Evolutionary conservation across 2,888 invertebrate species (phyloP).

Genomic region (Thera britannica): DNA sequence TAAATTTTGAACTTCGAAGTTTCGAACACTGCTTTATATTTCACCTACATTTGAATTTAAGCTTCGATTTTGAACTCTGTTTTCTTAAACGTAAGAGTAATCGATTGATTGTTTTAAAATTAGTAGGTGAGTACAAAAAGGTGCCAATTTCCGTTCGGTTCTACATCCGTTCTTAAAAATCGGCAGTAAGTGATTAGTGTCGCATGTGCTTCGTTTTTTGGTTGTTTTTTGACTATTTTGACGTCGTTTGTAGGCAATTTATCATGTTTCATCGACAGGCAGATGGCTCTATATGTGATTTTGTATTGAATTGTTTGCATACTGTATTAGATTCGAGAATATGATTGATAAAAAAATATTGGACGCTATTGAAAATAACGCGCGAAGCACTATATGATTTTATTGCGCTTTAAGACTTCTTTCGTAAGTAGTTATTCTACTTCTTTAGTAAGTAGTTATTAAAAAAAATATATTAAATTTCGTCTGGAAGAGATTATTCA

Average conservation of each 20-base stretch:
- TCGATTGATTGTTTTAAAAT: slow-evolving; percentile 12
- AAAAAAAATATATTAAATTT: too few species aligned
- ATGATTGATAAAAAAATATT: slow-evolving; percentile 5
- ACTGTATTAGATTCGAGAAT: slow-evolving; percentile 39
- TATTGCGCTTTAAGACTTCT: too few species aligned
- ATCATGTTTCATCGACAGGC: slow-evolving; percentile 69
- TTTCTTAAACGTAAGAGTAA: slow-evolving; percentile 33
- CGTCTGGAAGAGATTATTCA: too few species aligned
- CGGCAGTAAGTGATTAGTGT: slow-evolving; percentile 77
- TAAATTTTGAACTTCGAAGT: slow-evolving; percentile 37
- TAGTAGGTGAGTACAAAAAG: slow-evolving; percentile 64
- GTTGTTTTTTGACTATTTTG: slow-evolving; percentile 68
- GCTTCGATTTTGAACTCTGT: slow-evolving; percentile 44
- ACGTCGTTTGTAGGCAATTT: slow-evolving; percentile 64
- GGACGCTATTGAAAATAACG: too few species aligned
- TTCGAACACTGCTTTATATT: slow-evolving; percentile 17
- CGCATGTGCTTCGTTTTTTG: slow-evolving; percentile 74
- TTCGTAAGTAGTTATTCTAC: too few species aligned
- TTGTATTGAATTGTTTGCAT: slow-evolving; percentile 50
- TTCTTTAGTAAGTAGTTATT: too few species aligned
- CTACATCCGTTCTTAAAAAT: slow-evolving; percentile 80
- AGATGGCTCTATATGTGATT: slow-evolving; percentile 61
- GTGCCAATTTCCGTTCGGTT: slow-evolving; percentile 81
- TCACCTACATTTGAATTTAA: slow-evolving; percentile 13
- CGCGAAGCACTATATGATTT: too few species aligned